Evolutionary conservation across 2,888 invertebrate genomes (phyloP).

Genomic region (Ichneumoninae sp.): DNA sequence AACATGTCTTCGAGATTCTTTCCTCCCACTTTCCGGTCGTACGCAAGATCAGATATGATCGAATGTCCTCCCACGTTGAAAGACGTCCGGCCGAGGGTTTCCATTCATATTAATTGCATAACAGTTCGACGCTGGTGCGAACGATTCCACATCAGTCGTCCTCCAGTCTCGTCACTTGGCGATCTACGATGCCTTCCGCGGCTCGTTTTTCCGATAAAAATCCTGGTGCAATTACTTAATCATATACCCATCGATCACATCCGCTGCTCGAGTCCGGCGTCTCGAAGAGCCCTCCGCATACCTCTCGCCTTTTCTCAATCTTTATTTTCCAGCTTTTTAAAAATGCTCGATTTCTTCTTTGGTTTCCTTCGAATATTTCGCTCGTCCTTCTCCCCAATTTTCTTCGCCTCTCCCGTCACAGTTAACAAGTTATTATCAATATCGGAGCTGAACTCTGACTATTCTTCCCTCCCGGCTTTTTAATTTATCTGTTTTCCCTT

Average conservation of each 20-base stretch:
- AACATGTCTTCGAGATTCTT: slow-evolving; percentile 37
- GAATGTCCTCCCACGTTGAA: not conserved
- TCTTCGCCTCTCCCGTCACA: not conserved
- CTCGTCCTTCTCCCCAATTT: not conserved
- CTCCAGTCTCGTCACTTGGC: slow-evolving; percentile 21
- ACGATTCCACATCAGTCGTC: slow-evolving; percentile 1
- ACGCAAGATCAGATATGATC: not conserved
- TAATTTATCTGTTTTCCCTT: not conserved
- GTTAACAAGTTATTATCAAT: not conserved
- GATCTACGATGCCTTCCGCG: slow-evolving; percentile 1
- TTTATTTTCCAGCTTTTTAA: not conserved
- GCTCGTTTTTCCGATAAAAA: not conserved
- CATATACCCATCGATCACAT: slow-evolving; percentile 50
- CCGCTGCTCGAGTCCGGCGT: not conserved
- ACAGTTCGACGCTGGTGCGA: not conserved
- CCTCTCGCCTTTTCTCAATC: not conserved
- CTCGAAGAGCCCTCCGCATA: not conserved
- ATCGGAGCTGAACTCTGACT: not conserved
- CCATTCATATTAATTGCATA: not conserved
- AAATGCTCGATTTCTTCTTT: slow-evolving; percentile 7
- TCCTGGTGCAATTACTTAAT: slow-evolving; percentile 44
- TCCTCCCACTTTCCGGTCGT: not conserved
- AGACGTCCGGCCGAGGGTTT: not conserved
- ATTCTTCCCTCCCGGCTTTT: not conserved
- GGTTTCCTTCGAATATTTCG: not conserved